Base-by-base conservation (phyloP, 2,888 invertebrate genomes). In the Petrolisthes cinctipes region DNA sequence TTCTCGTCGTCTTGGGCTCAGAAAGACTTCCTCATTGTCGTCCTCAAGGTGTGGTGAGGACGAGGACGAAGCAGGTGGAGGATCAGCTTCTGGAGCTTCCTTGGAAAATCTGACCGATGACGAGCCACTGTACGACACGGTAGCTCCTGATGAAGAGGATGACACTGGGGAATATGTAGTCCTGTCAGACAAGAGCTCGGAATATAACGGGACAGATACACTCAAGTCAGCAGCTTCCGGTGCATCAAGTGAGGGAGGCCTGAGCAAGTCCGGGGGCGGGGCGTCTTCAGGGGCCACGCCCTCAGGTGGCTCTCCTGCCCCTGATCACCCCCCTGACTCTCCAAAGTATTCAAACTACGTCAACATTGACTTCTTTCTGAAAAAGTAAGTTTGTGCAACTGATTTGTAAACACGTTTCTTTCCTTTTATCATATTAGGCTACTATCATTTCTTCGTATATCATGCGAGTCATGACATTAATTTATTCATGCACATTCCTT, bases 321-420 rank as follows among this genome's bases (percentile, higher is more conserved):
- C 90, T 5, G 84, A 86, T 11, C 86, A 82, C 68, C 75, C 87
- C 2, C 86, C 86, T 1, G 84, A 86, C 78, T 87, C 91, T 66
- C 90, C 91, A 66, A 91, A 91, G 85, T 91, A 91, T 82, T 96
- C 97, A 91, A 97, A 97, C 93, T 97, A 97, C 93, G 97, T 97
- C 93, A 97, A 97, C 93, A 97, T 97, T 93, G 97, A 97, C 93
- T 97, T 97, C 93, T 97, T 97, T 92, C 95, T 97, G 14, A 88
- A 90, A 57, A 89, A 89, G 90, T 90, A 86, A 88, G 90, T 88
- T 51, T 20, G 56, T 51, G 0, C 37, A 37, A 37, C 37, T 37
- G 37, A 37, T 37, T 37, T 37, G 37, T 37, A 37, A 37, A 37
- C 37, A 37, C 37, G 2, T 37, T 37, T 37, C 37, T 37, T 37